phyloP scores from a whole-genome alignment of 2,797 vertebrate species.

The Yasuhikotakia modesta region DNA sequence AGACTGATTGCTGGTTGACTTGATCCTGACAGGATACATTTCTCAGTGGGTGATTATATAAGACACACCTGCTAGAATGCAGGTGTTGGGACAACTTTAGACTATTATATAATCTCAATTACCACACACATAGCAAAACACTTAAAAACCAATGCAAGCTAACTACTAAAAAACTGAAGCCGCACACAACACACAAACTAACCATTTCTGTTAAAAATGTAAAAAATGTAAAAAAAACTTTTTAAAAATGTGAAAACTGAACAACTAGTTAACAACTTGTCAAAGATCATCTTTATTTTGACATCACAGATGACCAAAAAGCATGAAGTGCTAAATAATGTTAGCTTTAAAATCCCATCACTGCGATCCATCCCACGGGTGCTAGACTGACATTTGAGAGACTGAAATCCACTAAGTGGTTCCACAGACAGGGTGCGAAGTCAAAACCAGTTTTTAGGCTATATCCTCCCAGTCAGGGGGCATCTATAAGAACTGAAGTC shows the following conservation, averaged over 20 bases:
- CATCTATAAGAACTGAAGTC: slow-evolving; percentile 7
- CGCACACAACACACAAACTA: too few relatives aligned
- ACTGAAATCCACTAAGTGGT: slow-evolving; percentile 46
- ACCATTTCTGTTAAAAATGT: too few relatives aligned
- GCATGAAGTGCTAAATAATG: slow-evolving; percentile 34
- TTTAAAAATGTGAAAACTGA: too few relatives aligned
- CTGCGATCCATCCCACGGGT: slow-evolving; percentile 29
- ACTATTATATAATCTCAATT: neutral
- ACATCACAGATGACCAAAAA: neutral
- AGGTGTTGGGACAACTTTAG: too few relatives aligned
- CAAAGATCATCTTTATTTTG: too few relatives aligned
- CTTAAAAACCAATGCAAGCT: neutral
- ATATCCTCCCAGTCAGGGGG: neutral
- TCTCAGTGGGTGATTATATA: too few relatives aligned
- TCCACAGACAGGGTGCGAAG: slow-evolving; percentile 27
- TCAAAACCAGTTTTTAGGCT: slow-evolving; percentile 24
- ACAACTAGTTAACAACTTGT: too few relatives aligned
- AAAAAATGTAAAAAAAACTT: too few relatives aligned
- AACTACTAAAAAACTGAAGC: neutral
- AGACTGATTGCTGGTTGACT: too few relatives aligned
- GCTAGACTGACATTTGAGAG: slow-evolving; percentile 47
- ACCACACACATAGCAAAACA: neutral
- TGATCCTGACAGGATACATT: too few relatives aligned
- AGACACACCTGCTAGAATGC: too few relatives aligned
- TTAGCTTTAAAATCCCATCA: slow-evolving; percentile 42